Conservation (phyloP, 53 echinoderm and acorn worm species). For the Zoroaster sp. region DNA sequence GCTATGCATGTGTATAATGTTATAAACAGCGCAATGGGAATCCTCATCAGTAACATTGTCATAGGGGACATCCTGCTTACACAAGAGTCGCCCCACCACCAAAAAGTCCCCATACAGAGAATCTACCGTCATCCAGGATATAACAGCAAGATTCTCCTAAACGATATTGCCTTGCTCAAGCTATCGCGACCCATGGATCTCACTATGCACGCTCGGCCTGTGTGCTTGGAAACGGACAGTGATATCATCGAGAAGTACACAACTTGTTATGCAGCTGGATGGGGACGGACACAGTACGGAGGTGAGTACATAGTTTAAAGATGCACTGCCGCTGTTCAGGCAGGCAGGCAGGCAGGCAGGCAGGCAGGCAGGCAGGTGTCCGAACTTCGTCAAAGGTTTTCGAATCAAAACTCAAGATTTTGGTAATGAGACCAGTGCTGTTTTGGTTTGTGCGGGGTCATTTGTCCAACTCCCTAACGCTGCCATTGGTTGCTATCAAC, state of each 20-base stretch:
- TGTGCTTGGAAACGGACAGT: constrained; percentile 46
- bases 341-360: not conserved
- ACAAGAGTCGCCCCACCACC: constrained; percentile 10
- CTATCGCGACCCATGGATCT: constrained; percentile 52
- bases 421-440: too few relatives aligned
- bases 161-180: constrained; percentile 80
- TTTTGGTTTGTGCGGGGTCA: too few relatives aligned
- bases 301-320: not conserved
- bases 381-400: not conserved
- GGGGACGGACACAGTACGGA: constrained; percentile 43
- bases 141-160: not conserved
- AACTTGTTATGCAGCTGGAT: constrained; percentile 54
- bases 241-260: constrained; percentile 42
- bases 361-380: not conserved
- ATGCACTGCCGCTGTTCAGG: too few relatives aligned
- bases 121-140: constrained; percentile 52
- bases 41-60: constrained; percentile 29
- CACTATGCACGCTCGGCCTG: constrained; percentile 64
- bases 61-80: constrained; percentile 29
- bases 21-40: not conserved
- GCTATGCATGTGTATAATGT: too few relatives aligned
- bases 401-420: too few relatives aligned
- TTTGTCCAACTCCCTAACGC: too few relatives aligned
- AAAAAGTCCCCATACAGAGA: constrained; percentile 16
- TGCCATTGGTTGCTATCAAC: too few relatives aligned